A percentile compares a stretch with the other conserved stretches of the same genome.
phyloP scores from a whole-genome alignment of 2,113 vertebrate genomes.

The Shinisaurus crocodilurus region DNA sequence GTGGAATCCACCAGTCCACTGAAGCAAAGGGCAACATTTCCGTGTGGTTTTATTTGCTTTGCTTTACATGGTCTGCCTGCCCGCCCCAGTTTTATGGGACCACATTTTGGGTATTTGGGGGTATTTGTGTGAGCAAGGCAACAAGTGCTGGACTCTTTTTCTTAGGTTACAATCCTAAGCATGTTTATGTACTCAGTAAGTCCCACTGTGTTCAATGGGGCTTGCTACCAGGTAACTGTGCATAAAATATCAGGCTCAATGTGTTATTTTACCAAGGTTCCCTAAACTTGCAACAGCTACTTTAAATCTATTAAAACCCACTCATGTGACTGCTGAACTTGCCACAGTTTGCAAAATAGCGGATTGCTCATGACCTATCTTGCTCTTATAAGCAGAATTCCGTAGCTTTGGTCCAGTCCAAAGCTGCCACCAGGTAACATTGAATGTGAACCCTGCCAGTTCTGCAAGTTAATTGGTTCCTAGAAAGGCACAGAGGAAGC shows the following conservation, averaged over 20 bases:
- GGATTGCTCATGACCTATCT: not conserved
- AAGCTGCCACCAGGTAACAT: slow-evolving; percentile 5
- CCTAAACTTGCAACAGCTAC: not conserved
- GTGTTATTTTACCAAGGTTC: not conserved
- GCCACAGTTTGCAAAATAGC: slow-evolving; percentile 5
- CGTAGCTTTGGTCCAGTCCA: not conserved
- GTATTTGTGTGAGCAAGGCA: not conserved
- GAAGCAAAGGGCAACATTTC: not conserved
- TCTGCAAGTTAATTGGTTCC: not conserved
- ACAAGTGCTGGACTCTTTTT: not conserved
- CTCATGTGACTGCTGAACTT: slow-evolving; percentile 3
- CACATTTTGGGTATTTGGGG: not conserved
- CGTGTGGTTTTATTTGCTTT: not conserved
- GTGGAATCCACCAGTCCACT: not conserved
- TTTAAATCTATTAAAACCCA: not conserved
- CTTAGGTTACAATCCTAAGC: not conserved
- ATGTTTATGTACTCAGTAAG: not conserved
- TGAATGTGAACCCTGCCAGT: not conserved
- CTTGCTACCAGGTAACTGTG: not conserved
- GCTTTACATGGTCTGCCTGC: not conserved
- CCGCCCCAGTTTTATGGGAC: not conserved
- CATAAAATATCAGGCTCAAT: not conserved
- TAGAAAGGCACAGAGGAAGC: not conserved
- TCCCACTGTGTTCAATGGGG: not conserved
- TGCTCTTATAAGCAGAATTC: not conserved